Conservation (phyloP, 2,113 vertebrate genomes). For the Arothron firmamentum region DNA sequence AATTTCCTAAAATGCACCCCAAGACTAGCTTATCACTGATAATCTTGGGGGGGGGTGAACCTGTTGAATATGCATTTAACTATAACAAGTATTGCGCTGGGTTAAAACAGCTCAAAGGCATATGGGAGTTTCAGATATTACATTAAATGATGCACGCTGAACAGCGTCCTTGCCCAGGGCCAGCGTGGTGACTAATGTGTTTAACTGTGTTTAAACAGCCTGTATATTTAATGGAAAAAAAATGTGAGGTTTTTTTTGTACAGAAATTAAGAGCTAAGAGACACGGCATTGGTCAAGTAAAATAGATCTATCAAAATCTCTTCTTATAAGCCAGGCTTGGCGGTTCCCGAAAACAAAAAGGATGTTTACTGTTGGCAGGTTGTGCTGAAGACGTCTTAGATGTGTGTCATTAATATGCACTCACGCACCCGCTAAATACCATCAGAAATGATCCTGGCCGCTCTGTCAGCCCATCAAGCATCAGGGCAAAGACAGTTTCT, state of each 20-base stretch:
- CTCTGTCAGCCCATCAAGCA: conserved; percentile 49
- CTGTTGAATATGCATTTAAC: conserved; percentile 51
- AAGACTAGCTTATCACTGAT: conserved; percentile 34
- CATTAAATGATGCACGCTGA: conserved; percentile 53
- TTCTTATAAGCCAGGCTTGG: neutral
- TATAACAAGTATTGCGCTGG: conserved; percentile 42
- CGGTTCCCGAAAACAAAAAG: conserved; percentile 17
- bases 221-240: conserved; percentile 56
- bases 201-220: conserved; percentile 62
- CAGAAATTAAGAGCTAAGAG: conserved; percentile 9
- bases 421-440: neutral
- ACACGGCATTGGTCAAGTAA: conserved; percentile 13
- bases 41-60: conserved; percentile 21
- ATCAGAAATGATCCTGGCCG: too few species aligned
- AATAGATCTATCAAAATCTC: neutral
- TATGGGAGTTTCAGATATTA: conserved; percentile 55
- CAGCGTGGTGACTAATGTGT: conserved; percentile 61
- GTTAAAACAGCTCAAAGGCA: conserved; percentile 49
- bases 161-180: conserved; percentile 46
- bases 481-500: conserved; percentile 50
- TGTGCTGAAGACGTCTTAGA: conserved; percentile 29
- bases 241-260: conserved; percentile 36
- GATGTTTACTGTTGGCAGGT: conserved; percentile 32
- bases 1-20: conserved; percentile 23
- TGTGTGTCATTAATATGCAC: conserved; percentile 32